Conservation (phyloP, 2,113 vertebrate genomes). For the Furnarius figulus region DNA sequence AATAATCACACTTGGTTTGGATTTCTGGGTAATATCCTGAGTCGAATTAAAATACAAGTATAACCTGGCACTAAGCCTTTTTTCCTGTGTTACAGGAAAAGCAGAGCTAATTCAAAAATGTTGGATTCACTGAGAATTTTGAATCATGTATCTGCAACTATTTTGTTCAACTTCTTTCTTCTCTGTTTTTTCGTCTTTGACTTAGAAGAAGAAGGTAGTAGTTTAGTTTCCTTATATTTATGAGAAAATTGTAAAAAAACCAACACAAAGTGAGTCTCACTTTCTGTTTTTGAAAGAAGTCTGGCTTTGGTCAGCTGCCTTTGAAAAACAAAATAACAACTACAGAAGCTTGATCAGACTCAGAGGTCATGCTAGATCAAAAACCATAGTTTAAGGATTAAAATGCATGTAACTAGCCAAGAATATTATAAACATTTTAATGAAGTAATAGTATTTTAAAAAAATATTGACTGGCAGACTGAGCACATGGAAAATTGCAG, state of each 20-base stretch:
- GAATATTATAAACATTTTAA: background rate
- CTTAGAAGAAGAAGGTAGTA: background rate
- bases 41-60: background rate
- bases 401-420: background rate
- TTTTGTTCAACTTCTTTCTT: background rate
- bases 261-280: background rate
- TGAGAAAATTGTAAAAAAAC: background rate
- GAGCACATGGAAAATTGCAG: background rate
- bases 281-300: background rate
- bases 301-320: background rate
- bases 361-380: background rate
- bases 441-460: background rate
- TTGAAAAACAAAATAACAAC: background rate
- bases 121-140: background rate
- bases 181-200: background rate
- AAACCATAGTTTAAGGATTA: background rate
- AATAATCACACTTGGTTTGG: slow-evolving; percentile 4
- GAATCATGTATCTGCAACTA: background rate
- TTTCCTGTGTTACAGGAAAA: background rate
- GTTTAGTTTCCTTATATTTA: background rate
- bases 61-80: background rate
- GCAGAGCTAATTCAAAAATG: background rate
- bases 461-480: background rate
- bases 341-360: background rate
- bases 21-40: background rate